Base-by-base conservation (phyloP, 92 coral and sea anemone genomes). In the Bergia puertoricense region DNA sequence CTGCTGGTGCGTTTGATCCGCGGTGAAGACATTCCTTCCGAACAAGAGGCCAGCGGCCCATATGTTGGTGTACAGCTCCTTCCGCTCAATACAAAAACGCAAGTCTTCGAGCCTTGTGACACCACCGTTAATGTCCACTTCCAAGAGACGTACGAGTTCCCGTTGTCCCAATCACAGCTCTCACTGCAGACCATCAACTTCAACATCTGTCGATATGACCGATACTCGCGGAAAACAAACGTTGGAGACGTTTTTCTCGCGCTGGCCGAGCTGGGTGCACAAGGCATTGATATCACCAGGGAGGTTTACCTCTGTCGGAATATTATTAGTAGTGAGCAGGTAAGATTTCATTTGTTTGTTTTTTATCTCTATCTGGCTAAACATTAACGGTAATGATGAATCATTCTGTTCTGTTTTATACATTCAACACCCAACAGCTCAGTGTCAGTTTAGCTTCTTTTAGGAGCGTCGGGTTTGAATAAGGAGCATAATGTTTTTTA, bases 211-310 rank as follows among this genome's bases (percentile, higher is more conserved):
- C 98, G 99, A 72, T 97, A 97, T 85, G 99, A 97, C 89, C 91
- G 91, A 84, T 97, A 84, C 78, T 97, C 99, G 7, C 93, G 96
- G 45, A 89, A 89, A 82, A 91, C 93, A 11, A 88, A 91, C 4
- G 86, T 97, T 7, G 99, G 99, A 41, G 99, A 97, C 36, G 99
- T 97, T 77, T 97, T 94, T 56, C 82, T 97, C 75, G 98, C 99
- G 43, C 86, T 97, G 82, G 99, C 99, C 9, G 99, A 97, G 81
- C 91, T 97, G 74, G 96, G 96, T n/a, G 98, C 99, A 15, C 98
- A 97, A 79, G 96, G 96, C 45, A 96, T 97, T 78, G 98, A 97
- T 89, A 90, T 95, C 56, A 95, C 95, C 22, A 88, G 92, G 38
- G 99, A 97, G 45, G 96, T 95, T 45, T 97, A 94, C 82, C 88